A percentile compares a stretch with the other conserved stretches of the same genome.
Evolutionary conservation across 1,140 invertebrate genomes (phyloP).

Genomic region (Tetraneura akinire): DNA sequence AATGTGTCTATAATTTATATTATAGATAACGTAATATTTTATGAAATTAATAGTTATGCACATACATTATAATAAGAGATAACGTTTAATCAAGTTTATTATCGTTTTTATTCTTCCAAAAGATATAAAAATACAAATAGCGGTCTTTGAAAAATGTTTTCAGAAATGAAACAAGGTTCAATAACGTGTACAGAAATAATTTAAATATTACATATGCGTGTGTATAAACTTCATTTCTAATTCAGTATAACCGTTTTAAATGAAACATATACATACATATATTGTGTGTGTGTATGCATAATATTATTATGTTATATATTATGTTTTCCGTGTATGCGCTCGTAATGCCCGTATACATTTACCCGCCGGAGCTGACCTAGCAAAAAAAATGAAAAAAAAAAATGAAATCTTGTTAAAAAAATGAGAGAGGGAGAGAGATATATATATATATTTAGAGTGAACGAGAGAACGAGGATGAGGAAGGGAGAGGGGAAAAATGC

Average conservation of each 20-base stretch:
- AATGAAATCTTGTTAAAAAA: constrained; percentile 19
- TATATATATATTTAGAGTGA: no score
- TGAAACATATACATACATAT: background rate
- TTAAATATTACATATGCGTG: background rate
- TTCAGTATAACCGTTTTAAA: background rate
- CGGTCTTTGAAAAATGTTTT: background rate
- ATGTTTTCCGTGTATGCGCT: no score
- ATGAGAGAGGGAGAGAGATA: background rate
- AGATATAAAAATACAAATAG: no score
- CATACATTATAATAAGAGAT: no score
- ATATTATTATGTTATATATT: no score
- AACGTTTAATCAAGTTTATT: no score
- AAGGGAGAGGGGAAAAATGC: background rate
- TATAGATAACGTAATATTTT: background rate
- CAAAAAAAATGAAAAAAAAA: no score
- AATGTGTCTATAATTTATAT: no score
- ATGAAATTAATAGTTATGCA: background rate
- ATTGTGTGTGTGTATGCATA: background rate
- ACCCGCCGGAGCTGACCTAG: background rate
- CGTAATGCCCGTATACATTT: no score
- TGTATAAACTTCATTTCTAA: background rate
- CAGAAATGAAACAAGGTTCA: background rate
- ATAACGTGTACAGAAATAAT: background rate
- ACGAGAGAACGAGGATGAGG: no score
- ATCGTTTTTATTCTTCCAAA: no score